Evolutionary conservation across 2,113 vertebrate species (phyloP).

Genomic region (Dasyprocta punctata): DNA sequence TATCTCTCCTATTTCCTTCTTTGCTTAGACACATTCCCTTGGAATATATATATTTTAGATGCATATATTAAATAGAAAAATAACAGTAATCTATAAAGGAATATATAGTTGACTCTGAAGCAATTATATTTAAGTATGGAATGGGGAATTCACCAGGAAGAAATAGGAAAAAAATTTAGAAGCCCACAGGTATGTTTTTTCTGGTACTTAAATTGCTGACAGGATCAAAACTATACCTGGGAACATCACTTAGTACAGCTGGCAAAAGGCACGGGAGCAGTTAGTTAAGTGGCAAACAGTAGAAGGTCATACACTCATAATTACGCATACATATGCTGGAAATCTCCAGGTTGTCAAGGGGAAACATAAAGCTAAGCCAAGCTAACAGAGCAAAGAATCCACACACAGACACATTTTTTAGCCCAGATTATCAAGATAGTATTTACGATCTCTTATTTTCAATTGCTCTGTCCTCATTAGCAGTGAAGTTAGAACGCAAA

Average conservation of each 20-base stretch:
- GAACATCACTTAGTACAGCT: constrained; percentile 61
- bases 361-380: constrained; percentile 60
- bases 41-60: background rate
- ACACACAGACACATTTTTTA: background rate
- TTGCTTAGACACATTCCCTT: background rate
- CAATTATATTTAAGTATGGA: background rate
- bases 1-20: background rate
- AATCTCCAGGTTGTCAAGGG: constrained; percentile 31
- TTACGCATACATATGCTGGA: constrained; percentile 65
- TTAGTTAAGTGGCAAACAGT: constrained; percentile 74
- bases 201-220: constrained; percentile 69
- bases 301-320: constrained; percentile 74
- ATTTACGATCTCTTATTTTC: background rate
- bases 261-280: constrained; percentile 62
- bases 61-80: background rate
- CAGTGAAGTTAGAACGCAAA: background rate
- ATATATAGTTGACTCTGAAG: background rate
- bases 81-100: background rate
- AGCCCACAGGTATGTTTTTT: constrained; percentile 8
- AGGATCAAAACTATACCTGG: constrained; percentile 65
- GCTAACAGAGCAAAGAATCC: constrained; percentile 40
- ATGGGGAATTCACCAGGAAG: background rate
- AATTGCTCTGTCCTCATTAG: constrained; percentile 1
- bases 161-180: background rate
- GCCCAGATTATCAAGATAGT: background rate